Base-by-base conservation (phyloP, 2,113 vertebrate species). In the Ciconia boyciana region DNA sequence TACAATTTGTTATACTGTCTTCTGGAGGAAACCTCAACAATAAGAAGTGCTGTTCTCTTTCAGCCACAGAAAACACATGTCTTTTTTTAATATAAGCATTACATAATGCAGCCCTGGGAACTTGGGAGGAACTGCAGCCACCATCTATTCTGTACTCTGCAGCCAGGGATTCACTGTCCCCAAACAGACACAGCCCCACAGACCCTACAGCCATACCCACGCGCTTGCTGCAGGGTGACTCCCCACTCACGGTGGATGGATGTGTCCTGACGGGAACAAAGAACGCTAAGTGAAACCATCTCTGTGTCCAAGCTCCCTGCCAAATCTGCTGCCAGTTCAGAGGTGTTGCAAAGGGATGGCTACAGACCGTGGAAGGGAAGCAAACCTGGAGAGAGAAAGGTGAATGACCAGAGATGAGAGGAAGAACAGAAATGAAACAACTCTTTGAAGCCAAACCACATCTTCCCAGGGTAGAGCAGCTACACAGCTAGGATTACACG, bases 281-380 rank as follows among this genome's bases (percentile, higher is more conserved):
- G 29, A 74, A 17, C 1, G 0, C 3, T 2, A 2, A 72, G 6
- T 24, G 18, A 80, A 90, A n/a, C 7, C 16, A 7, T 6, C 16
- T n/a, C 54, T 11, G 7, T 1, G 10, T n/a, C 65, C n/a, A 32
- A 44, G 9, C 18, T 44, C 36, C 48, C n/a, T 49, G 48, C 25
- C 46, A 46, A 55, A 21, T 8, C 65, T 51, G 18, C 41, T 70
- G 46, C 31, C 21, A 16, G 34, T 16, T 83, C 64, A 58, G 64
- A 61, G 21, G 2, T 31, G 16, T n/a, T 7, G 9, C 49, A 52
- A 52, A 81, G 43, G 16, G 21, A 31, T 9, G 9, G 34, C 16
- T 49, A 16, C 0, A 1, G 41, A 25, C 6, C 36, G 15, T 3
- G 11, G 31, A 74, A 84, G 18, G 71, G 28, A 75, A 91, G 58